Conservation (phyloP, 2,888 invertebrate species). For the Diabrotica balteata region DNA sequence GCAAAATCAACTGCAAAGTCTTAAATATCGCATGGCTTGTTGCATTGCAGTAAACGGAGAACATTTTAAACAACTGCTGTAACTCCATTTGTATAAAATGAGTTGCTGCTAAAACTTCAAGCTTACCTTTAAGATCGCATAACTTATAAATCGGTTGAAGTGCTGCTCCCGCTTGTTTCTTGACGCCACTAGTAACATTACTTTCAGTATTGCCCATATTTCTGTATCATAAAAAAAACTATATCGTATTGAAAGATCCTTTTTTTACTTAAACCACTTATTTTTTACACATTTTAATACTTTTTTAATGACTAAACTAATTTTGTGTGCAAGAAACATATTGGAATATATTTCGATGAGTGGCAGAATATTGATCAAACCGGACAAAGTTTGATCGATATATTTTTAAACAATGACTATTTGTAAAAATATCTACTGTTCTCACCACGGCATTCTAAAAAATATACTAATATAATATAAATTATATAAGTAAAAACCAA, state of each 20-base stretch:
- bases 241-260: too few species aligned
- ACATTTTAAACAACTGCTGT: too few species aligned
- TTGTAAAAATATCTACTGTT: too few species aligned
- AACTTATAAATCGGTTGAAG: slow-evolving; percentile 86
- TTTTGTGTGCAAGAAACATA: slow-evolving; percentile 38
- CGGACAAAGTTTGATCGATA: slow-evolving; percentile 26
- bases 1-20: too few species aligned
- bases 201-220: slow-evolving; percentile 84
- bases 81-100: too few species aligned
- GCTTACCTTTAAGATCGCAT: slow-evolving; percentile 84
- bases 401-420: neutral
- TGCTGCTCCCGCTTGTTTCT: slow-evolving; percentile 90
- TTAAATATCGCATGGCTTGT: too few species aligned
- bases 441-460: too few species aligned
- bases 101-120: too few species aligned
- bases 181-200: slow-evolving; percentile 92
- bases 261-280: slow-evolving; percentile 10
- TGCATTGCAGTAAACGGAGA: too few species aligned
- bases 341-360: neutral
- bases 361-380: slow-evolving; percentile 31
- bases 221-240: neutral
- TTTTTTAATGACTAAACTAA: slow-evolving; percentile 33
- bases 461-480: too few species aligned
- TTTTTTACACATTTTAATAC: slow-evolving; percentile 15
- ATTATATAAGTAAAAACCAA: too few species aligned